A percentile compares a stretch with the other conserved stretches of the same genome.
Evolutionary conservation across 2,797 vertebrate species (phyloP).

Genomic region (Cyprinella venusta): DNA sequence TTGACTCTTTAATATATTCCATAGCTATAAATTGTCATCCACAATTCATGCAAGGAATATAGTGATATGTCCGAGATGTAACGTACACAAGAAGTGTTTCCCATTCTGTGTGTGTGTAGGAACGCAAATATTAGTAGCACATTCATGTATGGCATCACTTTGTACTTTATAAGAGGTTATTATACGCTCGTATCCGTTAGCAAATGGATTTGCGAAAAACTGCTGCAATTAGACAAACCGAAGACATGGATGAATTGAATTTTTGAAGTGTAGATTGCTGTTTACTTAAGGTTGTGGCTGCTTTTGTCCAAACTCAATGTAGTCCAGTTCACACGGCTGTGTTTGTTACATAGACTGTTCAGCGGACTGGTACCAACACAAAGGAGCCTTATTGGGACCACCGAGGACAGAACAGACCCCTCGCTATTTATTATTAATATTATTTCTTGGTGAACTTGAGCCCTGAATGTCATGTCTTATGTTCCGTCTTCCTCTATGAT

Average conservation of each 20-base stretch:
- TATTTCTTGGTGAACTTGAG: conserved; percentile 1
- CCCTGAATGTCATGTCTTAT: conserved; percentile 24
- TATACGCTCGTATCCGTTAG: conserved; percentile 6
- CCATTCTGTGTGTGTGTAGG: not conserved
- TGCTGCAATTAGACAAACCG: not conserved
- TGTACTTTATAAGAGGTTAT: not conserved
- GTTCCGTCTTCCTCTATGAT: not conserved
- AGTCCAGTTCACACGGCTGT: conserved; percentile 27
- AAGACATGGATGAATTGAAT: not conserved
- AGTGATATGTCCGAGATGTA: not conserved
- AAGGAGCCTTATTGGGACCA: conserved; percentile 32
- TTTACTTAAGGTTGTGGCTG: conserved; percentile 30
- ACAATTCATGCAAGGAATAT: not conserved
- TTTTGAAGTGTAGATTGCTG: conserved; percentile 35
- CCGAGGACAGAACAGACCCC: conserved; percentile 13
- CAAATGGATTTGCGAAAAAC: conserved; percentile 6
- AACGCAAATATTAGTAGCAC: not conserved
- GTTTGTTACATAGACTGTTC: conserved; percentile 20
- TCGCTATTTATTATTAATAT: conserved; percentile 32
- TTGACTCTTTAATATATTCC: conserved; percentile 5
- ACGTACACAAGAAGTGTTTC: conserved; percentile 32
- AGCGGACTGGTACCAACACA: conserved; percentile 17
- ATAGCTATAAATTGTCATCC: not conserved
- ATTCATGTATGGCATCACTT: not conserved
- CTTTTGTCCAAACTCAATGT: conserved; percentile 25